phyloP scores from a whole-genome alignment of 2,888 invertebrate species.

The Tiliacea aurago region DNA sequence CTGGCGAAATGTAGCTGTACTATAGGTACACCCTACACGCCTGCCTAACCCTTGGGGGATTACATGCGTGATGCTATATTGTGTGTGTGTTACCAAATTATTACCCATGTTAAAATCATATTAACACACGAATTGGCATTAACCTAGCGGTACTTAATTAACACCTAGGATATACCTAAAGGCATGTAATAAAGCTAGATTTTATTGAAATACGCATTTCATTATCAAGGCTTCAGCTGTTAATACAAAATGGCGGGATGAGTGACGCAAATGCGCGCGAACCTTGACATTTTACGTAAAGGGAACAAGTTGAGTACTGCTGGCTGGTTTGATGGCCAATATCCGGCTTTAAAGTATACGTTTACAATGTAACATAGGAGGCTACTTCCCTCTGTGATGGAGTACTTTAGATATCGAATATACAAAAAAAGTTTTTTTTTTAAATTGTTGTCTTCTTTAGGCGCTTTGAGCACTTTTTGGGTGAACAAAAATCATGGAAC shows the following conservation, averaged over 20 bases:
- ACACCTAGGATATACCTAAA: neutral
- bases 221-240: constrained; percentile 50
- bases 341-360: constrained; percentile 22
- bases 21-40: too few relatives aligned
- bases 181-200: neutral
- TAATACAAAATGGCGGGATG: constrained; percentile 55
- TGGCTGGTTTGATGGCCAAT: constrained; percentile 29
- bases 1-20: too few relatives aligned
- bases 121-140: neutral
- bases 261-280: constrained; percentile 65
- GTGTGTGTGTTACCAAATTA: neutral
- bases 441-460: too few relatives aligned
- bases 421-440: too few relatives aligned
- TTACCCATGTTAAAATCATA: neutral
- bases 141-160: neutral
- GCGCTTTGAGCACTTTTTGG: too few relatives aligned
- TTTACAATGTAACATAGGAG: neutral
- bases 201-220: constrained; percentile 45
- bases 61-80: too few relatives aligned
- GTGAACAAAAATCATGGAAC: too few relatives aligned
- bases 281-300: constrained; percentile 68
- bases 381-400: neutral
- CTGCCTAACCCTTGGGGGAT: too few relatives aligned
- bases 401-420: neutral
- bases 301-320: constrained; percentile 29